Evolutionary conservation across 2,888 invertebrate species (phyloP).

Genomic region (Heterodera filipjevi): DNA sequence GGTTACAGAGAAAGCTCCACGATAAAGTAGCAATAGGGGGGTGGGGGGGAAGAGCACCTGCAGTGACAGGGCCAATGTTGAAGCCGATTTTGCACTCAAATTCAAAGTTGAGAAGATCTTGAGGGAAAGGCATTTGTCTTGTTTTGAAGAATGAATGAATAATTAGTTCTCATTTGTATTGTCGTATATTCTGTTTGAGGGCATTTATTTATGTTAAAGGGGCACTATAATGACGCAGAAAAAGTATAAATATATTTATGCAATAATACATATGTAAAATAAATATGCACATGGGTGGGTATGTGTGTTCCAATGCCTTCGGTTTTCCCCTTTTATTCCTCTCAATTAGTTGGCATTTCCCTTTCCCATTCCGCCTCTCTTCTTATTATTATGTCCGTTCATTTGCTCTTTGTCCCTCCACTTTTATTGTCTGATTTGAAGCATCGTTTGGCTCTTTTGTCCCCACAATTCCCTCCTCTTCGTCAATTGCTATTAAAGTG

Average conservation of each 20-base stretch:
- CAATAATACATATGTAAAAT: too few relatives aligned
- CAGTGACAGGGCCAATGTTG: constrained; percentile 92
- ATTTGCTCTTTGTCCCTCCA: constrained; percentile 10
- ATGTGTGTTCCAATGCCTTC: too few relatives aligned
- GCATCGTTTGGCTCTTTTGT: background rate
- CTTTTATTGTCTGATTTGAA: background rate
- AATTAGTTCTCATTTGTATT: too few relatives aligned
- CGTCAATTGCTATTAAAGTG: background rate
- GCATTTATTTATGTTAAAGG: too few relatives aligned
- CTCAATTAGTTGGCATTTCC: background rate
- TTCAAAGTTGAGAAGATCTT: constrained; percentile 86
- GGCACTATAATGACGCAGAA: too few relatives aligned
- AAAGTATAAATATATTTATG: too few relatives aligned
- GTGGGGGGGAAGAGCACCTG: constrained; percentile 69
- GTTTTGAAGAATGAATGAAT: too few relatives aligned
- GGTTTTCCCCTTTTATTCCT: too few relatives aligned
- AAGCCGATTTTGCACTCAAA: constrained; percentile 75
- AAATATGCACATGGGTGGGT: too few relatives aligned
- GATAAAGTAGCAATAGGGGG: too few relatives aligned
- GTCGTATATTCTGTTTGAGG: too few relatives aligned
- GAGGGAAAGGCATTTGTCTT: constrained; percentile 88
- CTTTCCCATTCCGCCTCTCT: background rate
- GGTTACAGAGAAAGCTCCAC: too few relatives aligned
- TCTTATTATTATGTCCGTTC: background rate
- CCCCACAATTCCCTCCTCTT: background rate